A percentile compares a stretch with the other conserved stretches of the same genome.
These are phyloP conservation scores for Gisinianus flammeolus DNA, from an alignment of 2,888 invertebrate genomes.

Conservation along the genomic window DNA sequence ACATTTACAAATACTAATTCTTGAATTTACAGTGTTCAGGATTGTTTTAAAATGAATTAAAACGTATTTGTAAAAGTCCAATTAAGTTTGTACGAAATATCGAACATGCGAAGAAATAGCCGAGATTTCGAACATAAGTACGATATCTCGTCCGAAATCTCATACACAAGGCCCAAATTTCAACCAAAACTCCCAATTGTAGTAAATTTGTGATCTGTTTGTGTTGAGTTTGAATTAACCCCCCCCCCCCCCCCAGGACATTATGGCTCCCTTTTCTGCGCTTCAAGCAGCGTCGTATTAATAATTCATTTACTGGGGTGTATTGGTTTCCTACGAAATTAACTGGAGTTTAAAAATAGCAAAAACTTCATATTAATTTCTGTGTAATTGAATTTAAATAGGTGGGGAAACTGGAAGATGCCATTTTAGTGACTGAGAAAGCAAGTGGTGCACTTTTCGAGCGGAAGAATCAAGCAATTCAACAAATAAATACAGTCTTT, in stretches of 20 bases:
- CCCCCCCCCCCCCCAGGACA: not conserved
- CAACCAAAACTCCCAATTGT: too few species aligned
- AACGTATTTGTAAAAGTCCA: too few species aligned
- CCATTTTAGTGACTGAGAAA: slow-evolving; percentile 56
- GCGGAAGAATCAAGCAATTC: slow-evolving; percentile 50
- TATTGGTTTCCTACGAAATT: not conserved
- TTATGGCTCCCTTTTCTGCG: not conserved
- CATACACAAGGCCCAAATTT: too few species aligned
- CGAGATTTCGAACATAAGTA: too few species aligned
- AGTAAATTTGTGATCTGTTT: too few species aligned
- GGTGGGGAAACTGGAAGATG: slow-evolving; percentile 58
- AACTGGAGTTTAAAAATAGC: not conserved
- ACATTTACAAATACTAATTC: too few species aligned
- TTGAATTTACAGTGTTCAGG: too few species aligned
- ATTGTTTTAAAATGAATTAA: too few species aligned
- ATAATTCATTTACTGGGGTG: not conserved
- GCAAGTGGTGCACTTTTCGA: slow-evolving; percentile 54
- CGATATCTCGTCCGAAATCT: too few species aligned
- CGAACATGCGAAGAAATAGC: too few species aligned
- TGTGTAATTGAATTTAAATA: slow-evolving; percentile 31
- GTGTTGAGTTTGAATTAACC: too few species aligned
- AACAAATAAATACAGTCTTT: slow-evolving; percentile 55
- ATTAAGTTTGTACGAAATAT: too few species aligned
- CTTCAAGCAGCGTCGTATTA: not conserved
- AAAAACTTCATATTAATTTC: slow-evolving; percentile 1